Evolutionary conservation across 2,888 invertebrate species (phyloP).

Genomic region (Heteropelma amictum): DNA sequence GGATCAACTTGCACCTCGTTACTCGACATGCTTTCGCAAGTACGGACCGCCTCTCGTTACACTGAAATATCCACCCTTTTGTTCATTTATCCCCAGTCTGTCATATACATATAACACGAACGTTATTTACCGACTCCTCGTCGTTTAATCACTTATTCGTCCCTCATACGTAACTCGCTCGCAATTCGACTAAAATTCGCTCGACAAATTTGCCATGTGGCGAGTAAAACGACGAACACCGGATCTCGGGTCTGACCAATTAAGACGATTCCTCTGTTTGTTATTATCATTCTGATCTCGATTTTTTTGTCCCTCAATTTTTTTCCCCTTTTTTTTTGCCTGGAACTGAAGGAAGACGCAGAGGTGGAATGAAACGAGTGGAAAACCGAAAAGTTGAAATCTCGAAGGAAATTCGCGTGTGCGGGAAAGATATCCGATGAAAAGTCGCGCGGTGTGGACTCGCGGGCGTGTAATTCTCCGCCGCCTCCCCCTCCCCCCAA

Average conservation of each 20-base stretch:
- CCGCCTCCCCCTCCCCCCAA: not conserved
- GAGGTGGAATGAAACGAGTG: not conserved
- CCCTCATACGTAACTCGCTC: not conserved
- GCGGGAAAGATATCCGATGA: not conserved
- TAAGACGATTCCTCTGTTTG: too few relatives aligned
- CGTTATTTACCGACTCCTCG: not conserved
- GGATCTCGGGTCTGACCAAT: too few relatives aligned
- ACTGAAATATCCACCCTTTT: constrained; percentile 8
- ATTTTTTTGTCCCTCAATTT: too few relatives aligned
- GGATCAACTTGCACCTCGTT: constrained; percentile 36
- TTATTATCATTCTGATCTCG: too few relatives aligned
- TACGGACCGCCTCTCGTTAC: constrained; percentile 12
- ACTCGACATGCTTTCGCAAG: constrained; percentile 6
- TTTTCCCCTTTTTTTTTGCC: too few relatives aligned
- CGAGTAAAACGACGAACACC: not conserved
- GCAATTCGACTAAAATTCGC: not conserved
- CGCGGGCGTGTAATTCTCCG: not conserved
- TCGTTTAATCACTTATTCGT: not conserved
- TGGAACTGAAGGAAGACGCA: too few relatives aligned
- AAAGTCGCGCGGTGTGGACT: constrained; percentile 13
- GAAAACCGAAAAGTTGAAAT: constrained; percentile 1
- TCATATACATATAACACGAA: not conserved
- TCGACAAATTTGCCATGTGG: not conserved
- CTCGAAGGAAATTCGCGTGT: not conserved
- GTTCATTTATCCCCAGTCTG: not conserved